Conservation (phyloP, 92 coral and sea anemone genomes). For the Heteractis magnifica region DNA sequence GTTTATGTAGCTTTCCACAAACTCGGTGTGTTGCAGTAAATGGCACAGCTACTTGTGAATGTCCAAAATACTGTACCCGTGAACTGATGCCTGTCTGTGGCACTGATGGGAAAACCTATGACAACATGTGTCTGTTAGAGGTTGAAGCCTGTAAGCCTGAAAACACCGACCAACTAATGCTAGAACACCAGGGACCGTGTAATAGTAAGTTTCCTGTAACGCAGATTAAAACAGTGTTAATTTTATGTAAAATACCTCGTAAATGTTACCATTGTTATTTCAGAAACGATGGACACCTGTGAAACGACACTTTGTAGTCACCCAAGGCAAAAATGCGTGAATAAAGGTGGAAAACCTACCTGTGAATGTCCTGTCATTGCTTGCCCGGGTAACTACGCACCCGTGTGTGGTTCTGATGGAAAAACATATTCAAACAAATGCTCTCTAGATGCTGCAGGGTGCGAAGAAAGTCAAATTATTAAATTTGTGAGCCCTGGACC, state of each 20-base stretch:
- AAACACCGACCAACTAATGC: slow-evolving; percentile 15
- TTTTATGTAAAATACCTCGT: neutral
- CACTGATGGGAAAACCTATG: slow-evolving; percentile 80
- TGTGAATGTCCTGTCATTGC: slow-evolving; percentile 51
- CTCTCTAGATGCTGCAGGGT: slow-evolving; percentile 30
- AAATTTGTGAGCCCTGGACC: slow-evolving; percentile 28
- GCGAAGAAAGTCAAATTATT: slow-evolving; percentile 34
- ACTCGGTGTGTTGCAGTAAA: slow-evolving; percentile 26
- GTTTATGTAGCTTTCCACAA: slow-evolving; percentile 45
- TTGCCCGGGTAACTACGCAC: slow-evolving; percentile 39
- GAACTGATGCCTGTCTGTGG: slow-evolving; percentile 74
- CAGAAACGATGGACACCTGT: slow-evolving; percentile 39
- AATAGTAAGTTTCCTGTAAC: neutral
- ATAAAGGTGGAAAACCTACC: slow-evolving; percentile 21
- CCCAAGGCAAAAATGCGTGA: slow-evolving; percentile 52
- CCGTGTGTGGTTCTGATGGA: slow-evolving; percentile 78
- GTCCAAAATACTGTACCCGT: slow-evolving; percentile 46
- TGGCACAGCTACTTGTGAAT: slow-evolving; percentile 51
- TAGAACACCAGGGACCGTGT: slow-evolving; percentile 47
- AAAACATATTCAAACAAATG: slow-evolving; percentile 63
- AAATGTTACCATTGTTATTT: neutral
- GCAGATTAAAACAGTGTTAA: too few species aligned
- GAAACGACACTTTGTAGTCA: slow-evolving; percentile 53
- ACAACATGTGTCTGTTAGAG: slow-evolving; percentile 64
- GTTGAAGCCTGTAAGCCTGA: slow-evolving; percentile 74